Evolutionary conservation across 2,797 vertebrate species (phyloP), one percentile per base, ranked within the genome.

Genomic region (Oceanodroma leucorhoa): DNA sequence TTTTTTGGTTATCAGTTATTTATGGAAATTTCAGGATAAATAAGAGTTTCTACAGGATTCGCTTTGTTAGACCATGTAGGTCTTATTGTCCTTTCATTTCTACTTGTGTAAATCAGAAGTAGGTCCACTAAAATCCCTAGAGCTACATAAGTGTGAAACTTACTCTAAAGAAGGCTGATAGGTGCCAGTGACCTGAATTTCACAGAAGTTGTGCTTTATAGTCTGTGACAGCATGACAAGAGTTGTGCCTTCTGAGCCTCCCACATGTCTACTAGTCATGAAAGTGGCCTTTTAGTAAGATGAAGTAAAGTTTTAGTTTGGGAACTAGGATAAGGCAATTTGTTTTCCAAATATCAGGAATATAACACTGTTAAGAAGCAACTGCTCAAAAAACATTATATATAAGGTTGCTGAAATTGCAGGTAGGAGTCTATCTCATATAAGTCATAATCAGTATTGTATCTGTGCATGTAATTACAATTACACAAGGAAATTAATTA

Each of bases 161-260:
- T 51, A 70, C 70, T 54, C 43, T 83, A 10, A 86, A 93, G 89
- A 48, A 93, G 50, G 50, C 76, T 82, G 89, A 84, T 36, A 94
- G 89, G 75, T 95, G 81, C 78, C 90, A 89, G 78, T 92, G 90
- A 93, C 94, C 93, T 91, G 77, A 84, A 95, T 97, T 94, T 93
- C 87, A 89, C 73, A 60, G 84, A 69, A 64, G 83, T 81, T 87
- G 78, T 90, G 66, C 75, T 82, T 84, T 95, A 87, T 83, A 62
- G 53, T 46, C 75, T 70, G 75, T 95, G 95, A 88, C 90, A 94
- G 88, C 36, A 62, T 5, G 70, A 90, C 75, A 90, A 84, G 73
- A 62, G 71, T 80, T 71, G 71, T 77, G 64, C 53, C 72, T 89
- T 55, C 34, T 21, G 82, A 93, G 92, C 79, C 89, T 96, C 79